Evolutionary conservation across 2,113 vertebrate genomes (phyloP).

Genomic region (Nanorana parkeri): DNA sequence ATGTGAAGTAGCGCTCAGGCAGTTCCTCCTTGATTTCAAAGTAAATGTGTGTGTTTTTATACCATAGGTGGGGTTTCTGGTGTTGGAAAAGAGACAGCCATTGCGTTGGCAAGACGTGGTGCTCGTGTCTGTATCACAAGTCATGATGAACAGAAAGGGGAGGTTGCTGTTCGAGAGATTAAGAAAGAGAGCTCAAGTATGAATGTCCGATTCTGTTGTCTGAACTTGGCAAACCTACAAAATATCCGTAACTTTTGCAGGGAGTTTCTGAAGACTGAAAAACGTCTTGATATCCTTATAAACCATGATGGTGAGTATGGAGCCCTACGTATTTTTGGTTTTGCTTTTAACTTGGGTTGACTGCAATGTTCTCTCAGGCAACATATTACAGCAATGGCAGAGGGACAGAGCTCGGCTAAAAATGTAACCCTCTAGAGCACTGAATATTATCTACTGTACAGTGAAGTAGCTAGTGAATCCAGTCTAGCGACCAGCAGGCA

Average conservation of each 20-base stretch:
- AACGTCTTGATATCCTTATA: constrained; percentile 76
- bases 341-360: too few species aligned
- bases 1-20: too few species aligned
- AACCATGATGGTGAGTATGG: constrained; percentile 75
- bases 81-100: constrained; percentile 76
- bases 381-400: too few species aligned
- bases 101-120: constrained; percentile 74
- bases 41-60: background rate
- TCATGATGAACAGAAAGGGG: constrained; percentile 68
- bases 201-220: constrained; percentile 70
- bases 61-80: constrained; percentile 74
- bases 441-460: too few species aligned
- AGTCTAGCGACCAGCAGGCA: too few species aligned
- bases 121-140: constrained; percentile 76
- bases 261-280: constrained; percentile 74
- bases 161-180: constrained; percentile 73
- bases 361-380: too few species aligned
- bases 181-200: constrained; percentile 72
- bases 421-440: too few species aligned
- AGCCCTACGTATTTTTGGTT: too few species aligned
- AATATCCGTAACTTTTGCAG: constrained; percentile 74
- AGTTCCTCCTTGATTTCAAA: background rate
- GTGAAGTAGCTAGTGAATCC: too few species aligned
- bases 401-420: too few species aligned
- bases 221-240: constrained; percentile 76